These are phyloP conservation scores for Turdus rufiventris DNA, from an alignment of 2,113 vertebrate species.

Conservation along the genomic window DNA sequence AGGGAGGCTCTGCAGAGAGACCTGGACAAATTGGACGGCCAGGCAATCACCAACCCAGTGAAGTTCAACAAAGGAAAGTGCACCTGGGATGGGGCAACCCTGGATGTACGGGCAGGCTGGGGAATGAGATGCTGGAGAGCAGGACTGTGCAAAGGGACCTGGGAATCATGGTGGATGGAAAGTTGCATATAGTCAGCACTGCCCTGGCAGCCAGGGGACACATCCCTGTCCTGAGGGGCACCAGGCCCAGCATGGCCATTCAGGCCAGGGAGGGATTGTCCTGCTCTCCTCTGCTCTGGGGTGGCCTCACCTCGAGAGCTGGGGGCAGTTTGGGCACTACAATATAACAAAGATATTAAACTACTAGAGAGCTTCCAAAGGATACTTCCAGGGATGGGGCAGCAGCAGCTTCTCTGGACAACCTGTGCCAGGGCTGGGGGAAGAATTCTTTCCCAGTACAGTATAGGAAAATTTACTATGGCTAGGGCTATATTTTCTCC, in stretches of 20 bases:
- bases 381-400: background rate
- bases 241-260: background rate
- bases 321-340: background rate
- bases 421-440: background rate
- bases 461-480: background rate
- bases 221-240: background rate
- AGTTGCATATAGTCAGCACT: background rate
- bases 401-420: background rate
- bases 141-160: background rate
- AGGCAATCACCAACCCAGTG: background rate
- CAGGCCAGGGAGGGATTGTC: background rate
- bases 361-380: background rate
- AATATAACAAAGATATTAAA: background rate
- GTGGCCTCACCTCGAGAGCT: accelerated
- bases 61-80: background rate
- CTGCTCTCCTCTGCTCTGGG: accelerated
- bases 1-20: background rate
- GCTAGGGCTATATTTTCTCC: background rate
- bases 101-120: background rate
- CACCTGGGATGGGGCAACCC: background rate
- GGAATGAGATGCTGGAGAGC: background rate
- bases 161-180: background rate
- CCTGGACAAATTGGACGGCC: background rate
- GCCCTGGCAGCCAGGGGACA: background rate
- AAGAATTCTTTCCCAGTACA: background rate